Evolutionary conservation across 2,113 vertebrate genomes (phyloP), one percentile per base, ranked within the genome.

Genomic region (Microcebus ravelobensis): DNA sequence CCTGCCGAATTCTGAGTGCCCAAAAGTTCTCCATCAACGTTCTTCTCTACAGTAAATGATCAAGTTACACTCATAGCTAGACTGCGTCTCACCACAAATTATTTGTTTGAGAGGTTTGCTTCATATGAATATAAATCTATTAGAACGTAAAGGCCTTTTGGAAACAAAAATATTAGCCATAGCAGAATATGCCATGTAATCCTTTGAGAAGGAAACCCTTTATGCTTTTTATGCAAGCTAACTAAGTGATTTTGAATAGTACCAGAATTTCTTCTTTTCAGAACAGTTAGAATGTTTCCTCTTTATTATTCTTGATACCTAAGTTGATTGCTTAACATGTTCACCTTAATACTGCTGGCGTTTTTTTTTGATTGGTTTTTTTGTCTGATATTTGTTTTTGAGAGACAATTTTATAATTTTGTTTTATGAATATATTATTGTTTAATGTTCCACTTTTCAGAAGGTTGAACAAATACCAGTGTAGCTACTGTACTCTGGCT

Each of bases 111-210:
- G 50, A 87, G 52, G 3, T 63, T 59, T 94, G 20, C 42, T 86
- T 87, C 36, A 63, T 65, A 91, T 8, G 7, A 76, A 70, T 91
- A 92, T 48, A 82, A 79, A 91, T 86, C 36, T 91, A 50, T 61
- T 87, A 55, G 86, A 80, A 90, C 50, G 45, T 70, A 81, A 87
- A 87, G 68, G n/a, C 48, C 36, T 91, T 87, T 91, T 83, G 74
- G 80, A 93, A 77, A 77, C 15, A 77, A 94, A 94, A 93, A 76
- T 67, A 3, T 45, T 92, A 88, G 67, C 57, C 52, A 61, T 87
- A 73, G 17, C 29, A 90, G n/a, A 5, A 59, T 82, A 67, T 27
- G 9, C 29, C 52, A 50, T 27, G 21, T 39, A 45, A 74, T 87
- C 84, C 48, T 76, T 67, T 77, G 63, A 34, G 91, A 79, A 85